Base-by-base conservation (phyloP, 2,888 invertebrate genomes). In the Cataglyphis albicans region DNA sequence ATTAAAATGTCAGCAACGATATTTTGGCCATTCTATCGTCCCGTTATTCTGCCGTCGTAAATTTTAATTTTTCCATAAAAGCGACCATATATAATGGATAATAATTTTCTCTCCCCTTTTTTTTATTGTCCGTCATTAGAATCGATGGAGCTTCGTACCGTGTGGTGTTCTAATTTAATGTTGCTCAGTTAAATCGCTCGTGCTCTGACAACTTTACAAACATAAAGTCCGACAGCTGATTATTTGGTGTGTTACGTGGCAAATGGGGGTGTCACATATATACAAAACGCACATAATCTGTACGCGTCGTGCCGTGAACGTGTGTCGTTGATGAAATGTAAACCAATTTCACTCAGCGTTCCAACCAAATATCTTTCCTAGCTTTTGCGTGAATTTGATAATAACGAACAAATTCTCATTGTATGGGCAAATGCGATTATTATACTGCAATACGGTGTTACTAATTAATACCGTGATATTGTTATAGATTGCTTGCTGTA, bases 161-260 rank as follows among this genome's bases (percentile, higher is more conserved):
- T 15, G 72, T 72, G 72, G 63, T 38, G 61, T 87, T 52, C 78
- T 81, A 87, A 84, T 86, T 86, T 82, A 86, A 82, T 55, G 73
- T 84, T 59, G 64, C 55, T 67, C 80, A 63, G 44, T 52, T 76
- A 83, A 86, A 83, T 86, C 81, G 75, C 35, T 68, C 76, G 75
- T 61, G 82, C 65, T 70, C 48, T 35, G 57, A 35, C 48, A 59
- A 70, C 52, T 65, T 65, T 32, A 61, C 65, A 83, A 86, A 81
- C 75, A 83, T 38, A 57, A 70, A n/a, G 29, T 73, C 57, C 74
- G 52, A 18, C 35, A 52, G 15, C 29, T 70, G 81, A 82, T 87
- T 87, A 87, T 87, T 84, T 64, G 64, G 48, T 64, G 59, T 68
- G 59, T 76, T 72, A 80, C 38, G 68, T 75, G 74, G 59, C 57